These are phyloP conservation scores for Atrichornis clamosus DNA, from an alignment of 2,113 vertebrate genomes.

Conservation along the genomic window DNA sequence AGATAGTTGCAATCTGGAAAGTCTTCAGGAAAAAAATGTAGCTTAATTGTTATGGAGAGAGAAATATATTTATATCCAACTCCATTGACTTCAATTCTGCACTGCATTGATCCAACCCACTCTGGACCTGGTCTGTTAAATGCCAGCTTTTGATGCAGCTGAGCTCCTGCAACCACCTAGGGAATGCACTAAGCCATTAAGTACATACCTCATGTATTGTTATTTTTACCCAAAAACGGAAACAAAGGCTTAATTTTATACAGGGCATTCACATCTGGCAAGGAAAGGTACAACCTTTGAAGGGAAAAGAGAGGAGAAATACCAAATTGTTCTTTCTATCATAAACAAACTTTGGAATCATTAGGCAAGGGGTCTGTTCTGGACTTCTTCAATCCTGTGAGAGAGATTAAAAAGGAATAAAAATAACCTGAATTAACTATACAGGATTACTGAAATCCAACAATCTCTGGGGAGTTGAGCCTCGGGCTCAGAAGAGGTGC, in stretches of 20 bases:
- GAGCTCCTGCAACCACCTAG: neutral
- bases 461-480: neutral
- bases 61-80: neutral
- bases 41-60: neutral
- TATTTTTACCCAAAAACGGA: neutral
- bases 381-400: neutral
- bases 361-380: neutral
- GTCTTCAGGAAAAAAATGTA: neutral
- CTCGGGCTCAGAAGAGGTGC: neutral
- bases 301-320: neutral
- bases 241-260: neutral
- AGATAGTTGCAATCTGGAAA: neutral
- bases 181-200: neutral
- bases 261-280: neutral
- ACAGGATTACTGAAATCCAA: constrained; percentile 9
- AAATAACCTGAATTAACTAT: constrained; percentile 28
- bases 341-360: neutral
- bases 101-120: neutral
- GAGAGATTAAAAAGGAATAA: constrained; percentile 10
- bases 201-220: neutral
- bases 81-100: neutral
- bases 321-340: neutral
- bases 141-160: neutral
- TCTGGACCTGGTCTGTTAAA: neutral
- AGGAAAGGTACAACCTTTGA: neutral